A percentile compares a stretch with the other conserved stretches of the same genome.
Conservation (phyloP, 2,888 invertebrate species). For the Halictus quadricinctus region DNA sequence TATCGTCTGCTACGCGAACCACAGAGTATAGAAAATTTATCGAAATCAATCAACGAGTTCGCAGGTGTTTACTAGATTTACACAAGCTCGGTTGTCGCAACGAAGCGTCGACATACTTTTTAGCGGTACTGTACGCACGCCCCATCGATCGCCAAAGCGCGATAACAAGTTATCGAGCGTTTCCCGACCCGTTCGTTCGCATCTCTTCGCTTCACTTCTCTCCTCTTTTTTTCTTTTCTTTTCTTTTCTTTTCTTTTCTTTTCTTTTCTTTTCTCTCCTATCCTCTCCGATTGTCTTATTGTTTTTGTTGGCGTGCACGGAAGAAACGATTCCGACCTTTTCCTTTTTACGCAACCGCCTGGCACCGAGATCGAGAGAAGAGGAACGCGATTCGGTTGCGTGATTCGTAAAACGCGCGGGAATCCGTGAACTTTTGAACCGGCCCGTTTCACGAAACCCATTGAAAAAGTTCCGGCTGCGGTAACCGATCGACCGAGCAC, state of each 20-base stretch:
- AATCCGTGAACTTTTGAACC: constrained; percentile 18
- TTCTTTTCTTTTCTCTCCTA: background rate
- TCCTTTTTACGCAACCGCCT: background rate
- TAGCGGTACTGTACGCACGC: background rate
- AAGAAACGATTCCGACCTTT: background rate
- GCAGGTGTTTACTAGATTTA: background rate
- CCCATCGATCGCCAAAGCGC: background rate
- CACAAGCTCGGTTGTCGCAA: background rate
- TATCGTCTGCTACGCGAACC: background rate
- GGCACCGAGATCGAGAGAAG: background rate
- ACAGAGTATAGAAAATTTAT: background rate
- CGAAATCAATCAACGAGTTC: background rate
- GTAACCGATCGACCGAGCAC: constrained; percentile 42
- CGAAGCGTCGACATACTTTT: background rate
- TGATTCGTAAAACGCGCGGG: background rate
- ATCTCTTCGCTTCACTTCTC: background rate
- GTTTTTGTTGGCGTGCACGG: background rate
- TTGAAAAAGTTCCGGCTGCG: constrained; percentile 10
- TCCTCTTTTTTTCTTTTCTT: background rate
- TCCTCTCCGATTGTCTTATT: background rate
- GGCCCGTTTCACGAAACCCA: background rate
- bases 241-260: background rate
- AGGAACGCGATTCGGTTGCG: background rate
- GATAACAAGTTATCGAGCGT: background rate
- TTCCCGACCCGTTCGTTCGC: background rate